Evolutionary conservation across 2,113 vertebrate genomes (phyloP).

Genomic region (Menidia beryllina): DNA sequence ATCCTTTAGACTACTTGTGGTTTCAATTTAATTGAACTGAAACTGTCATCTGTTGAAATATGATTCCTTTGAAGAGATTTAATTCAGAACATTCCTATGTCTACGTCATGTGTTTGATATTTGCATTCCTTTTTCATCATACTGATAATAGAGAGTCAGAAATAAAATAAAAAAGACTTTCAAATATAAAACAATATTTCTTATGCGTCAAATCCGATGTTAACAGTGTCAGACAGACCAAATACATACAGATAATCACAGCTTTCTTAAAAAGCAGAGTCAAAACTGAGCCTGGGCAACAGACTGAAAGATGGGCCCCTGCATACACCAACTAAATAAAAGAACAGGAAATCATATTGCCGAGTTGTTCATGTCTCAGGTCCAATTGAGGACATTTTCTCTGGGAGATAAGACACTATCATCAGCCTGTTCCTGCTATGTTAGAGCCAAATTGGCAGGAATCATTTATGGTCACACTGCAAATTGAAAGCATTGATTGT

Average conservation of each 20-base stretch:
- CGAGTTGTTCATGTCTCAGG: slow-evolving; percentile 26
- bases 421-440: slow-evolving; percentile 2
- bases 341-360: slow-evolving; percentile 45
- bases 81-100: background rate
- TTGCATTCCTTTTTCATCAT: too few species aligned
- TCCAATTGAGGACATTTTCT: slow-evolving; percentile 42
- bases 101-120: slow-evolving; percentile 31
- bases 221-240: slow-evolving; percentile 25
- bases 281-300: background rate
- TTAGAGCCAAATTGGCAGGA: slow-evolving; percentile 35
- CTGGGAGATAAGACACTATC: slow-evolving; percentile 31
- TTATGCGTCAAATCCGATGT: slow-evolving; percentile 37
- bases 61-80: slow-evolving; percentile 2
- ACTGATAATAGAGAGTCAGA: too few species aligned
- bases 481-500: slow-evolving; percentile 20
- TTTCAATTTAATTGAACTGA: background rate
- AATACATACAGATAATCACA: slow-evolving; percentile 45
- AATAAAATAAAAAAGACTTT: slow-evolving; percentile 33
- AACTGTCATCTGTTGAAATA: background rate
- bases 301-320: background rate
- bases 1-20: too few species aligned
- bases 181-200: slow-evolving; percentile 46
- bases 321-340: slow-evolving; percentile 38
- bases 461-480: slow-evolving; percentile 38
- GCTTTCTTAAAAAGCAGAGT: slow-evolving; percentile 11